Evolutionary conservation across 1,140 invertebrate genomes (phyloP), one percentile per base, ranked within the genome.

Genomic region (Tetraneura akinire): DNA sequence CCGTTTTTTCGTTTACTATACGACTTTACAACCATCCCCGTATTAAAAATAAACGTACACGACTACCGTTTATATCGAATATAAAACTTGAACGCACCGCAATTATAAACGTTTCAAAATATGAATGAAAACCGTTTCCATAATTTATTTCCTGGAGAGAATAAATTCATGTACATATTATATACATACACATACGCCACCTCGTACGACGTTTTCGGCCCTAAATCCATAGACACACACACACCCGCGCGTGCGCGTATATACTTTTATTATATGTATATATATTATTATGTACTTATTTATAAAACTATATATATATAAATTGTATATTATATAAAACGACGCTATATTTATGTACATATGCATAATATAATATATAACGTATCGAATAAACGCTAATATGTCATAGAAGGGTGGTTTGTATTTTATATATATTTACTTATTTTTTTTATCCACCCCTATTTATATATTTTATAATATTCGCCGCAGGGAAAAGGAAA

Each of bases 1-100:
- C 29, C 60, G 32, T 64, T 64, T n/a, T 64, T 64, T 64, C 60
- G 29, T 64, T 64, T 64, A 29, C n/a, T n/a, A n/a, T n/a, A n/a
- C 29, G 32, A 64, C 26, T 64, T 64, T 64, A 64, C 60, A 64
- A 64, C 60, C n/a, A 37, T 64, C 32, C 60, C 29, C 29, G n/a
- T n/a, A n/a, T n/a, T n/a, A n/a, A n/a, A n/a, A n/a, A n/a, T n/a
- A n/a, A n/a, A n/a, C n/a, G n/a, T n/a, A n/a, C n/a, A n/a, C n/a
- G n/a, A n/a, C n/a, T n/a, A n/a, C n/a, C n/a, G n/a, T n/a, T n/a
- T n/a, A n/a, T n/a, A n/a, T n/a, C n/a, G n/a, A n/a, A n/a, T n/a
- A n/a, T n/a, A n/a, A n/a, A n/a, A n/a, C n/a, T n/a, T n/a, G n/a
- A n/a, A n/a, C n/a, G n/a, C n/a, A n/a, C n/a, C n/a, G n/a, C n/a